Percentiles rank a stretch among this genome's conserved stretches.
Conservation (phyloP, 1,140 invertebrate genomes). For the Rhagoletis pomonella region DNA sequence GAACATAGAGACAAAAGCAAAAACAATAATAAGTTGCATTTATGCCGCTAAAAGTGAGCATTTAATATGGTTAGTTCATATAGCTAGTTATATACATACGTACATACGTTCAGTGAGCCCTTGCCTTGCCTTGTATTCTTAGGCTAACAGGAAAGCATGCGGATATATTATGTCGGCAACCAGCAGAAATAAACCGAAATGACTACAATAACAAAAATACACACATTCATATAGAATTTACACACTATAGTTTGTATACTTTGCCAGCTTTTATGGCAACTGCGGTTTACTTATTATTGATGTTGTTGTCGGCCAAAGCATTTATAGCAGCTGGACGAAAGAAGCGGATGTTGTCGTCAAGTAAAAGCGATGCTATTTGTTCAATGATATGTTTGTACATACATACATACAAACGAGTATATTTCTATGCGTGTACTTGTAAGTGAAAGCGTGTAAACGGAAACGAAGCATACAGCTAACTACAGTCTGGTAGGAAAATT, state of each 20-base stretch:
- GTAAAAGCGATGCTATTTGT: background rate
- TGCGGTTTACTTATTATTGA: background rate
- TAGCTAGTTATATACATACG: background rate
- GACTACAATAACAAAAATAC: background rate
- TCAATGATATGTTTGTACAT: background rate
- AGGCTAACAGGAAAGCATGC: background rate
- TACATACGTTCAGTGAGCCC: background rate
- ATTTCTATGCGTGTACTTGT: no score
- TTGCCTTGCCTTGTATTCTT: background rate
- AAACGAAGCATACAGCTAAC: background rate
- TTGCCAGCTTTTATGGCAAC: background rate
- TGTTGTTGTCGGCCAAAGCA: slow-evolving; percentile 35
- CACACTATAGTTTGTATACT: no score
- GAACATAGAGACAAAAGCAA: background rate
- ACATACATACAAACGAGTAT: no score
- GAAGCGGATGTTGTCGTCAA: background rate
- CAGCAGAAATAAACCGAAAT: slow-evolving; percentile 17
- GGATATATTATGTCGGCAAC: slow-evolving; percentile 41
- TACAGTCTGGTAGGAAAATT: no score
- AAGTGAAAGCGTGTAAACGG: background rate
- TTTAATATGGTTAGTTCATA: background rate
- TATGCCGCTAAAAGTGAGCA: slow-evolving; percentile 13
- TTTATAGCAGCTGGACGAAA: background rate
- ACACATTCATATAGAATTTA: background rate
- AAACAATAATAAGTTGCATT: background rate